These are phyloP conservation scores for Macrotis lagotis DNA, from an alignment of 2,113 vertebrate species.

Conservation along the genomic window DNA sequence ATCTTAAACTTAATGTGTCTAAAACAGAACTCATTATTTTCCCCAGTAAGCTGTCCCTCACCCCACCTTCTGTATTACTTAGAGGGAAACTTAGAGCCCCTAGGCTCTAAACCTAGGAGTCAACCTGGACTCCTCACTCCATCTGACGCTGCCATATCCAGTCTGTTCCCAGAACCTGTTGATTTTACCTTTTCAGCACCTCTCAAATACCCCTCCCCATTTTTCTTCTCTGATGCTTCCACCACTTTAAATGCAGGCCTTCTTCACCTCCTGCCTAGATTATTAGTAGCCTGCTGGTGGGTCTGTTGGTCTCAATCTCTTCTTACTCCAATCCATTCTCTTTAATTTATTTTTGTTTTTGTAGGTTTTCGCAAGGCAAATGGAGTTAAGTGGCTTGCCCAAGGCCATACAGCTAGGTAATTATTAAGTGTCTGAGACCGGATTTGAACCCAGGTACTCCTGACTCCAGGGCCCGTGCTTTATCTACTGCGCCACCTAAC, in stretches of 20 bases:
- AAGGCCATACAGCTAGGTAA: too few species aligned
- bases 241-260: background rate
- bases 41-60: background rate
- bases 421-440: too few species aligned
- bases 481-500: too few species aligned
- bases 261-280: background rate
- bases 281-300: background rate
- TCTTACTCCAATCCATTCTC: background rate
- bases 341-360: too few species aligned
- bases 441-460: too few species aligned
- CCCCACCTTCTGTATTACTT: background rate
- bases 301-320: background rate
- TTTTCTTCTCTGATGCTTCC: background rate
- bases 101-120: background rate
- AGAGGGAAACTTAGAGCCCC: background rate
- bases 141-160: background rate
- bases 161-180: background rate
- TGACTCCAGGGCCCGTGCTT: too few species aligned
- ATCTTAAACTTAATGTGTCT: background rate
- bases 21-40: background rate
- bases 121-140: background rate
- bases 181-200: background rate
- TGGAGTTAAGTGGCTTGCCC: too few species aligned
- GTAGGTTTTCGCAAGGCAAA: too few species aligned
- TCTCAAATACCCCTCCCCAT: background rate